These are phyloP conservation scores for Aphyosemion australe DNA, from an alignment of 2,113 vertebrate genomes.

Conservation along the genomic window DNA sequence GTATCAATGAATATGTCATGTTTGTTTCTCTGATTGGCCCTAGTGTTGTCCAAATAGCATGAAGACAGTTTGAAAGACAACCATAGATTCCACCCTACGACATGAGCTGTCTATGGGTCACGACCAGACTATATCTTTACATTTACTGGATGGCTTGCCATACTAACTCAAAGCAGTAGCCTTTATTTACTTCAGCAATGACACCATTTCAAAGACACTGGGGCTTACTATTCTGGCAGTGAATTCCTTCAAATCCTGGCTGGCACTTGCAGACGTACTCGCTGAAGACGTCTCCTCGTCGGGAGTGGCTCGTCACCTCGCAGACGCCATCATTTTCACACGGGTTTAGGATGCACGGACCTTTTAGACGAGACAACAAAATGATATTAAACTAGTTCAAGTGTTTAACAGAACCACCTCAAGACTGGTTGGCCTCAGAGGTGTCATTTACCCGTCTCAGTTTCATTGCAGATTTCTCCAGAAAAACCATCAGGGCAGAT, in stretches of 20 bases:
- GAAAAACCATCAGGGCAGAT: slow-evolving; percentile 88
- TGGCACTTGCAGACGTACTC: slow-evolving; percentile 89
- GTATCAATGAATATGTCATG: too few relatives aligned
- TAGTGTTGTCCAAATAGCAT: too few relatives aligned
- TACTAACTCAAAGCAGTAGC: too few relatives aligned
- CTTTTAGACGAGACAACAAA: slow-evolving; percentile 59
- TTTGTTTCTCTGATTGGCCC: too few relatives aligned
- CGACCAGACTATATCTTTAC: too few relatives aligned
- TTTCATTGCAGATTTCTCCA: slow-evolving; percentile 89
- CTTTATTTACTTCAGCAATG: not conserved
- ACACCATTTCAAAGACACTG: not conserved
- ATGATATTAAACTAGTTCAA: too few relatives aligned
- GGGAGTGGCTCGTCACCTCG: slow-evolving; percentile 60
- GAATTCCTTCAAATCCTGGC: slow-evolving; percentile 82
- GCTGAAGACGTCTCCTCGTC: slow-evolving; percentile 87
- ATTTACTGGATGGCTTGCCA: too few relatives aligned
- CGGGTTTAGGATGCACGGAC: slow-evolving; percentile 89
- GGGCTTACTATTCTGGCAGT: slow-evolving; percentile 91
- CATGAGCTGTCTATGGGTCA: too few relatives aligned
- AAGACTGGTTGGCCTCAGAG: not conserved
- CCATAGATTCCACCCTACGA: too few relatives aligned
- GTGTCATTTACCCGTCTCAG: slow-evolving; percentile 81
- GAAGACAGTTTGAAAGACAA: too few relatives aligned
- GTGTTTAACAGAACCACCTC: too few relatives aligned
- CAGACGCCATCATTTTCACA: slow-evolving; percentile 87